Base-by-base conservation (phyloP, 2,797 vertebrate genomes). In the Cirrhinus mrigala region DNA sequence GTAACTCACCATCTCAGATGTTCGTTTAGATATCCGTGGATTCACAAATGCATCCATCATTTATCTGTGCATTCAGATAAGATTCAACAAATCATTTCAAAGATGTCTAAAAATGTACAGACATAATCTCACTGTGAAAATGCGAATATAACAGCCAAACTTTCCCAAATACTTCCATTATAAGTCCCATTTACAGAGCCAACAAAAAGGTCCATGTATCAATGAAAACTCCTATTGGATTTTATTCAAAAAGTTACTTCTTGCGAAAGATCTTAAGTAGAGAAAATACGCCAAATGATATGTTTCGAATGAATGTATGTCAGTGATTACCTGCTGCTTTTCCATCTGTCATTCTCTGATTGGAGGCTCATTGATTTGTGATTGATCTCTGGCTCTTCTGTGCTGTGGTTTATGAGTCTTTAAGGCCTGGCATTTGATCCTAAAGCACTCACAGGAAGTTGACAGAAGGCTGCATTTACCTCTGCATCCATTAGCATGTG, bases 371-470 rank as follows among this genome's bases (percentile, higher is more conserved):
- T 48, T 79, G 60, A 64, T 66, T 50, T 22, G 60, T 6, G 27
- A 68, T 78, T 11, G 54, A 78, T 82, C 87, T 58, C 33, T 70
- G 86, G 40, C 16, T 62, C 77, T 91, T 90, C 24, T 92, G 93
- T 91, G 90, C 83, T 88, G 83, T 86, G 88, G 33, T 95, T 95
- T 94, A 94, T 91, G 91, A 91, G 92, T 89, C 58, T 75, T 88
- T 93, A 94, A 93, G 92, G 93, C 92, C 46, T 76, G 73, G 20
- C 37, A n/a, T 75, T 89, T 86, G 89, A 87, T 90, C 87, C 89
- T 89, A 86, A 90, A 89, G 90, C 92, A 91, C 91, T 94, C 90
- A 91, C 93, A 94, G 93, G 94, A 94, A 94, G 91, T 92, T 92
- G 92, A 92, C 90, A 90, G 76, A 84, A 81, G 84, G 90, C 88